These are phyloP conservation scores for Neosilurus mollespiculum DNA, from an alignment of 2,797 vertebrate genomes.

Conservation along the genomic window DNA sequence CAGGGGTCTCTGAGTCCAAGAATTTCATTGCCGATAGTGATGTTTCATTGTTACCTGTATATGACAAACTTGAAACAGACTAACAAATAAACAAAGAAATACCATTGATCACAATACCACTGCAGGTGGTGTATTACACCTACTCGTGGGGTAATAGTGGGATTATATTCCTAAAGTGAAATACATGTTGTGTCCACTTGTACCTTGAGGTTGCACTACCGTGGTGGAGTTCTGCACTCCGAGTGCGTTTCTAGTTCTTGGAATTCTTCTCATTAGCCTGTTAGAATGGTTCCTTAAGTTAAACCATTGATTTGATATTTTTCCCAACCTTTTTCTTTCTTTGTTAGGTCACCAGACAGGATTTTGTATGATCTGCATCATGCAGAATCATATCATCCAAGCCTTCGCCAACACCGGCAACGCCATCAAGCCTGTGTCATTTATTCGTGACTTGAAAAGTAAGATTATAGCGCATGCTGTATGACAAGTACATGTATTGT, in stretches of 20 bases:
- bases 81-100: too few species aligned
- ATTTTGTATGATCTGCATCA: conserved; percentile 97
- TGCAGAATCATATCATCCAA: conserved; percentile 95
- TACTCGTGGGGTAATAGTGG: not conserved
- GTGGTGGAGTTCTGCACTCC: too few species aligned
- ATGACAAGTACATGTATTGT: not conserved
- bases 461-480: conserved; percentile 63
- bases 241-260: not conserved
- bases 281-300: not conserved
- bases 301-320: not conserved
- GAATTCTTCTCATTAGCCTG: not conserved
- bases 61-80: too few species aligned
- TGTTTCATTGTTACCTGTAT: too few species aligned
- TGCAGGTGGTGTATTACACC: too few species aligned
- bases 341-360: conserved; percentile 85
- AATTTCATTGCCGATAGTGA: too few species aligned
- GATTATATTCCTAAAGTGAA: not conserved
- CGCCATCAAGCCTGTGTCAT: conserved; percentile 90
- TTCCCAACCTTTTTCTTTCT: conserved; percentile 30
- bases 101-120: too few species aligned
- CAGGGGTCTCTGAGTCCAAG: too few species aligned
- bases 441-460: conserved; percentile 95
- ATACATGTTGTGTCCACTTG: not conserved
- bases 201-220: too few species aligned
- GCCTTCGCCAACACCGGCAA: conserved; percentile 94